phyloP scores from a whole-genome alignment of 2,888 invertebrate species.

The Habrosyne pyritoides region DNA sequence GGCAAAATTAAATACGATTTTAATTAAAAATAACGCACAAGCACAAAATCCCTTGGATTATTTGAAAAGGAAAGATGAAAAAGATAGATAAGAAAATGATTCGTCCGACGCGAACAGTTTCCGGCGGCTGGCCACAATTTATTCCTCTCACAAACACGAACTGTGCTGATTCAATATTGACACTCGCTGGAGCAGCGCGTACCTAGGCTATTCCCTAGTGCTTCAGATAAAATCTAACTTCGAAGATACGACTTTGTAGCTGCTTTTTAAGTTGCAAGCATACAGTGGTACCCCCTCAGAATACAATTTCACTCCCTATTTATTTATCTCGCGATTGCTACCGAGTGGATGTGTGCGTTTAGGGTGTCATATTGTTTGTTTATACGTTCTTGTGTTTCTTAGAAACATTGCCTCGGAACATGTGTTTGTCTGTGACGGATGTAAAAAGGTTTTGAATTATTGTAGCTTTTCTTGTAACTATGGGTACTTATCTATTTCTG shows the following conservation, averaged over 20 bases:
- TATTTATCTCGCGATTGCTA: slow-evolving; percentile 38
- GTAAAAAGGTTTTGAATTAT: background rate
- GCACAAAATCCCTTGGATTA: slow-evolving; percentile 32
- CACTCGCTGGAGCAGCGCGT: slow-evolving; percentile 55
- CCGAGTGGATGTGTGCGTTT: slow-evolving; percentile 13
- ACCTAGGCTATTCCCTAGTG: slow-evolving; percentile 66
- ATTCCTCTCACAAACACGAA: slow-evolving; percentile 75
- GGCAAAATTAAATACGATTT: slow-evolving; percentile 4
- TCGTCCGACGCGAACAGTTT: slow-evolving; percentile 61
- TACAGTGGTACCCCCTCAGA: slow-evolving; percentile 33
- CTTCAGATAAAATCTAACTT: slow-evolving; percentile 59
- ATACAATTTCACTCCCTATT: slow-evolving; percentile 38
- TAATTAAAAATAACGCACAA: slow-evolving; percentile 38
- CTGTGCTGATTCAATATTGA: slow-evolving; percentile 78
- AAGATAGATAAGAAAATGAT: slow-evolving; percentile 62
- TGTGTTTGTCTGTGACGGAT: background rate
- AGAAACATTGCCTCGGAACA: background rate
- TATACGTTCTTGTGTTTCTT: slow-evolving; percentile 20
- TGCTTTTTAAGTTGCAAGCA: slow-evolving; percentile 52
- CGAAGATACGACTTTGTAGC: slow-evolving; percentile 56
- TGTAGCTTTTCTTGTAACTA: background rate
- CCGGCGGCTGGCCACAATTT: slow-evolving; percentile 68
- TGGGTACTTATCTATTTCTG: background rate
- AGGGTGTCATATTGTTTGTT: slow-evolving; percentile 30
- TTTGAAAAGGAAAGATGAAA: slow-evolving; percentile 40